Percentiles rank a stretch among this genome's conserved stretches.
These are phyloP conservation scores for Tachuris rubrigastra DNA, from an alignment of 2,113 vertebrate genomes.

Conservation along the genomic window DNA sequence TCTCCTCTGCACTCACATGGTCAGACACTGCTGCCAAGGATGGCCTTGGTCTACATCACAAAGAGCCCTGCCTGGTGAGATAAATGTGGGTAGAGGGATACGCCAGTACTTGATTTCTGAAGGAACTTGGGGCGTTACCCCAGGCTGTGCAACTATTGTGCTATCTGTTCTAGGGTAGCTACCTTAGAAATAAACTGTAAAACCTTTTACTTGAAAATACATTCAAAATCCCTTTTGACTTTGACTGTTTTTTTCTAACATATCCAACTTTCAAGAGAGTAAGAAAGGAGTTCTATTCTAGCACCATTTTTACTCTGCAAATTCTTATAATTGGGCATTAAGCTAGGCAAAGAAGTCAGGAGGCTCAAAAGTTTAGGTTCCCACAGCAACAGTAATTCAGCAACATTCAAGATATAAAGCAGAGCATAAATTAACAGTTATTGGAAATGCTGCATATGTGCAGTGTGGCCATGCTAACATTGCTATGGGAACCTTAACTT, in stretches of 20 bases:
- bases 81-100: not conserved
- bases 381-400: slow-evolving; percentile 39
- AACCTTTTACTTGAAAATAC: not conserved
- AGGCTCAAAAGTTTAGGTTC: slow-evolving; percentile 62
- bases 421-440: slow-evolving; percentile 35
- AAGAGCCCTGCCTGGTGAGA: not conserved
- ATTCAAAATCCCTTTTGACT: not conserved
- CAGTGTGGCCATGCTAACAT: slow-evolving; percentile 10
- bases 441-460: slow-evolving; percentile 7
- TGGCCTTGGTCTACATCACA: not conserved
- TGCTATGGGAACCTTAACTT: slow-evolving; percentile 65
- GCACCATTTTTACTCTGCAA: not conserved
- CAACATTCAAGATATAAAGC: not conserved
- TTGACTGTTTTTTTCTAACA: not conserved
- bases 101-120: not conserved
- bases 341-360: not conserved
- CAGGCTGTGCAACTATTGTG: not conserved
- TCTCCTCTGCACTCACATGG: not conserved
- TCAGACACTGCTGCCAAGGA: not conserved
- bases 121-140: not conserved
- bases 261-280: not conserved
- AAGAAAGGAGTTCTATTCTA: not conserved
- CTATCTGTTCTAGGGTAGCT: not conserved
- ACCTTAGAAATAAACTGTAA: not conserved
- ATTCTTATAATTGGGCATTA: not conserved